phyloP scores from a whole-genome alignment of 2,797 vertebrate genomes.

The Atherinosoma microstoma region DNA sequence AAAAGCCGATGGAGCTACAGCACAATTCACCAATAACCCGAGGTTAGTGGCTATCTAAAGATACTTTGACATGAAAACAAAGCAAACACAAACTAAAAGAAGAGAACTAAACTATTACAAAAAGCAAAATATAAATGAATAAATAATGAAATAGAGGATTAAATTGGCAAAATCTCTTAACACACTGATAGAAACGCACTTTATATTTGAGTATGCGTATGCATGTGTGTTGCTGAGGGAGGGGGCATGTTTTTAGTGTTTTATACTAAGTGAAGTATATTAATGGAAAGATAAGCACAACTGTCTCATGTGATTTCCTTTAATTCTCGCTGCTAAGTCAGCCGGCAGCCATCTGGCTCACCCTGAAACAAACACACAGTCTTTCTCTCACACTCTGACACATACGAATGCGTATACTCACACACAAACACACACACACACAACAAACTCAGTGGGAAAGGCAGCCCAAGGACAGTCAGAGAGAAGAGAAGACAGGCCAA shows the following conservation, averaged over 20 bases:
- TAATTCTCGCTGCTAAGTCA: conserved; percentile 59
- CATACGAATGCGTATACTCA: not conserved
- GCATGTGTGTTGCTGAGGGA: not conserved
- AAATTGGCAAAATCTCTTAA: not conserved
- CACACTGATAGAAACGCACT: not conserved
- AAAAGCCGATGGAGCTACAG: not conserved
- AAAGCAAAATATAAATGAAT: not conserved
- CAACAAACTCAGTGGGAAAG: conserved; percentile 43
- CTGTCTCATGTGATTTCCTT: conserved; percentile 61
- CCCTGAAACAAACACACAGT: conserved; percentile 26
- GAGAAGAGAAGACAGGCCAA: conserved; percentile 44
- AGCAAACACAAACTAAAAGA: not conserved
- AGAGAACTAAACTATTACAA: not conserved
- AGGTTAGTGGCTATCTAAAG: not conserved
- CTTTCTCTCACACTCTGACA: conserved; percentile 10
- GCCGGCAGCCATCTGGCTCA: conserved; percentile 66
- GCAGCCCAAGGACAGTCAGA: conserved; percentile 50
- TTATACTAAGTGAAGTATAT: conserved; percentile 35
- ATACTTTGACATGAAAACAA: not conserved
- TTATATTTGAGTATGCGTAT: not conserved
- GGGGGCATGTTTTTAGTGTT: conserved; percentile 13
- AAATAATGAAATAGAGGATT: not conserved
- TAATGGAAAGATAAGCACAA: conserved; percentile 65
- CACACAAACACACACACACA: conserved; percentile 10
- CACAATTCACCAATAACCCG: not conserved